Percentiles rank a stretch among this genome's conserved stretches.
phyloP scores from a whole-genome alignment of 2,797 vertebrate species.

The Loriculus beryllinus region DNA sequence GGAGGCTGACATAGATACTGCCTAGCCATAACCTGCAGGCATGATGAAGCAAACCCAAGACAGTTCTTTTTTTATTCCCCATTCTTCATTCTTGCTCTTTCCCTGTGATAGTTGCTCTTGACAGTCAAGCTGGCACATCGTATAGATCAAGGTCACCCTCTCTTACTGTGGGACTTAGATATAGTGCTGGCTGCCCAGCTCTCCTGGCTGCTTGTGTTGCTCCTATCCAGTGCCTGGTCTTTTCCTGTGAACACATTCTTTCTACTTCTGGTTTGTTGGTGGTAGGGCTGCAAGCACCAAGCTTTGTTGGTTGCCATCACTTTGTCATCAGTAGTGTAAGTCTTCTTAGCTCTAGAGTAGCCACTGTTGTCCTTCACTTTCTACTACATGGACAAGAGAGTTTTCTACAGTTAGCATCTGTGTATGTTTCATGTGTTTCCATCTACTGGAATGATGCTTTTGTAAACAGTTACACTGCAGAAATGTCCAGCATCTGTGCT shows the following conservation, averaged over 20 bases:
- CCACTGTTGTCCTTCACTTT: neutral
- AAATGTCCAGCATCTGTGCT: neutral
- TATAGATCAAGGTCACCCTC: neutral
- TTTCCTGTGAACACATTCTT: neutral
- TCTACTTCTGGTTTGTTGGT: neutral
- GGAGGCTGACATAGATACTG: neutral
- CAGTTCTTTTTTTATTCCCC: neutral
- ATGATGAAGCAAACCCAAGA: neutral
- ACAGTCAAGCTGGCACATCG: neutral
- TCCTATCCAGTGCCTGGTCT: neutral
- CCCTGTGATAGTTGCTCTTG: neutral
- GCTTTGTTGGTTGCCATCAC: neutral
- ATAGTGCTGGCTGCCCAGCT: neutral
- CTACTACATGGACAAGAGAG: accelerated
- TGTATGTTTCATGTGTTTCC: neutral
- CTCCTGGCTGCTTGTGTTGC: neutral
- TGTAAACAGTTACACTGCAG: neutral
- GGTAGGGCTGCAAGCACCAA: neutral
- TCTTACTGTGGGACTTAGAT: neutral
- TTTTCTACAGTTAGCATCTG: neutral
- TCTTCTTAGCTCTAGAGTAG: neutral
- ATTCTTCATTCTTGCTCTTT: neutral
- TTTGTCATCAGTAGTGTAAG: neutral
- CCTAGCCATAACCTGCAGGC: neutral
- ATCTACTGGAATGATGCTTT: neutral